phyloP scores from a whole-genome alignment of 2,113 vertebrate species.

The Antechinus flavipes region DNA sequence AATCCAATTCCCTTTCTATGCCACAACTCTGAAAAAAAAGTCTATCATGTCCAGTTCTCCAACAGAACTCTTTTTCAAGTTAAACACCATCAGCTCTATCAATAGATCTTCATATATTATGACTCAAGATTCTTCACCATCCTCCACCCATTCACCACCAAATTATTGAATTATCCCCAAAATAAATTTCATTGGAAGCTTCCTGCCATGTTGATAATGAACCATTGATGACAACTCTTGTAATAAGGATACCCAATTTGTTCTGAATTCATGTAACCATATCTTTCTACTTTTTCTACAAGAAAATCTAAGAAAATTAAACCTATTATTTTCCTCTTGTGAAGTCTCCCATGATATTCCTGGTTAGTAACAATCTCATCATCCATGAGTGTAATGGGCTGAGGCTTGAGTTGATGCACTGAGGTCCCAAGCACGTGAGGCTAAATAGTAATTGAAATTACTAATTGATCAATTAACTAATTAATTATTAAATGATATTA shows the following conservation, averaged over 20 bases:
- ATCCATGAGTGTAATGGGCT: background rate
- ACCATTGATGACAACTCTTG: background rate
- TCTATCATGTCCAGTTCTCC: background rate
- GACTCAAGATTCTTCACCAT: background rate
- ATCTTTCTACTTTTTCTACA: background rate
- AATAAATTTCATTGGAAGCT: background rate
- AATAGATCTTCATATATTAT: background rate
- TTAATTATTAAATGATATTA: too few relatives aligned
- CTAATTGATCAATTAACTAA: too few relatives aligned
- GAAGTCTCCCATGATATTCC: background rate
- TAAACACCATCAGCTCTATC: background rate
- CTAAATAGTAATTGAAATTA: too few relatives aligned
- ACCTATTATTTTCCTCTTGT: too few relatives aligned
- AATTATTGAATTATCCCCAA: background rate
- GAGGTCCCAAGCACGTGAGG: too few relatives aligned
- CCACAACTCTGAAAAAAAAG: background rate
- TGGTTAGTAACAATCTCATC: background rate
- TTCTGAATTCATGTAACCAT: background rate
- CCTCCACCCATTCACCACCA: background rate
- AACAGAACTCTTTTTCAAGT: background rate
- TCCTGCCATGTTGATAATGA: background rate
- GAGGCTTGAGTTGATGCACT: too few relatives aligned
- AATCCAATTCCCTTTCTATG: background rate
- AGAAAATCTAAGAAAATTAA: background rate
- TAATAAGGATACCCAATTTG: background rate